Percentiles rank a stretch among this genome's conserved stretches.
phyloP scores from a whole-genome alignment of 2,113 vertebrate species.

The Actinemys pallida region DNA sequence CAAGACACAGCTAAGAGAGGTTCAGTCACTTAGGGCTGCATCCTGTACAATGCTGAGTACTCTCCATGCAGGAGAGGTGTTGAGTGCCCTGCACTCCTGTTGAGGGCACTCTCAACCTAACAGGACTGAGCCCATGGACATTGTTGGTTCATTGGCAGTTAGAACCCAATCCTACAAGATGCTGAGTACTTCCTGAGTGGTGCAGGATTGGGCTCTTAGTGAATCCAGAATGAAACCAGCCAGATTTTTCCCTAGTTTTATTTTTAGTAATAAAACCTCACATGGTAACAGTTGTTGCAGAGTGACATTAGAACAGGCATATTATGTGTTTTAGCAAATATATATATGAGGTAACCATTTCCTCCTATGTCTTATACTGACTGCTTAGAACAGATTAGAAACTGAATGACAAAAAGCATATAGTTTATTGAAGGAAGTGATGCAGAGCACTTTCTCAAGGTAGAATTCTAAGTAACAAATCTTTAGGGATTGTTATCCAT shows the following conservation, averaged over 20 bases:
- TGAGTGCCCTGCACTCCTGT: too few species aligned
- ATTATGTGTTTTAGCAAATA: not conserved
- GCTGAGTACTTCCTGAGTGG: not conserved
- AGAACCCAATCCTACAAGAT: not conserved
- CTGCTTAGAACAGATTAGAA: not conserved
- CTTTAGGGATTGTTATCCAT: not conserved
- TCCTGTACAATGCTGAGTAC: too few species aligned
- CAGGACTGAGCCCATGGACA: too few species aligned
- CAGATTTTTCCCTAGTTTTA: not conserved
- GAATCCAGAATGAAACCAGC: not conserved
- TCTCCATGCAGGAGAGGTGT: too few species aligned
- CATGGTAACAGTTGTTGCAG: not conserved
- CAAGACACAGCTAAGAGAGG: too few species aligned
- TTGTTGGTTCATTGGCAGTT: not conserved
- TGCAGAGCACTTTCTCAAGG: conserved; percentile 1
- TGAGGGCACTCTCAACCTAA: too few species aligned
- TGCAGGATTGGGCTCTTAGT: rapidly evolving
- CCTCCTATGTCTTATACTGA: not conserved
- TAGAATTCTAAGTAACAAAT: not conserved
- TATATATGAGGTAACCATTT: not conserved
- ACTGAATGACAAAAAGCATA: not conserved
- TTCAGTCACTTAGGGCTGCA: too few species aligned
- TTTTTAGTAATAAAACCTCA: not conserved
- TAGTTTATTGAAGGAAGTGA: conserved; percentile 25
- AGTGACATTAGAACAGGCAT: not conserved